These are phyloP conservation scores for Nyctibius bracteatus DNA, from an alignment of 2,113 vertebrate genomes.

Conservation along the genomic window DNA sequence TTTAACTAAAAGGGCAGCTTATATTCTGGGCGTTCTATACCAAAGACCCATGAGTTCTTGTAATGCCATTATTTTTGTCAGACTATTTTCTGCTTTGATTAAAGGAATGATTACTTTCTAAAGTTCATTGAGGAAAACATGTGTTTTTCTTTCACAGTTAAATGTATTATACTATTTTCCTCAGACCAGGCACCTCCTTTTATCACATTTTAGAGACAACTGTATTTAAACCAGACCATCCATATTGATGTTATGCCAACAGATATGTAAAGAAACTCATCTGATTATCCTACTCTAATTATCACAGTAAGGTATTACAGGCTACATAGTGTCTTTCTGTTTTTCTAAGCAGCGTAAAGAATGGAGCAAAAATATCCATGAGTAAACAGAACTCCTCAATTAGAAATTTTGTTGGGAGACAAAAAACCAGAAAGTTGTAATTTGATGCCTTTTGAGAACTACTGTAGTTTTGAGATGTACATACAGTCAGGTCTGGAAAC, in stretches of 20 bases:
- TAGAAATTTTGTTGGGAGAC: neutral
- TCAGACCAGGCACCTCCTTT: conserved; percentile 1
- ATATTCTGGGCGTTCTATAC: neutral
- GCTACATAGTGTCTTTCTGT: neutral
- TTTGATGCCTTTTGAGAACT: neutral
- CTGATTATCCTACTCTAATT: neutral
- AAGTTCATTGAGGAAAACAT: neutral
- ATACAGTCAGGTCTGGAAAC: neutral
- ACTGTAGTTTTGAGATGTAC: too few species aligned
- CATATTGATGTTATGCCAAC: neutral
- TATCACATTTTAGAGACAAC: conserved; percentile 12
- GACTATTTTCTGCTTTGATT: neutral
- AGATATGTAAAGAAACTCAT: neutral
- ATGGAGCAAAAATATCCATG: neutral
- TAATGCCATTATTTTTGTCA: neutral
- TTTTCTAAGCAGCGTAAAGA: neutral
- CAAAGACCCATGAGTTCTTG: neutral
- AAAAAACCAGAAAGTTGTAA: fast-evolving
- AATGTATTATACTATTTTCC: neutral
- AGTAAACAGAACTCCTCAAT: neutral
- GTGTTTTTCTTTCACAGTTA: neutral
- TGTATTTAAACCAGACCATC: neutral
- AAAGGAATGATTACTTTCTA: neutral
- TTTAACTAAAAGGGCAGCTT: neutral
- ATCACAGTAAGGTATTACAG: neutral